Conservation (phyloP, 2,888 invertebrate species). For the Operophtera brumata region DNA sequence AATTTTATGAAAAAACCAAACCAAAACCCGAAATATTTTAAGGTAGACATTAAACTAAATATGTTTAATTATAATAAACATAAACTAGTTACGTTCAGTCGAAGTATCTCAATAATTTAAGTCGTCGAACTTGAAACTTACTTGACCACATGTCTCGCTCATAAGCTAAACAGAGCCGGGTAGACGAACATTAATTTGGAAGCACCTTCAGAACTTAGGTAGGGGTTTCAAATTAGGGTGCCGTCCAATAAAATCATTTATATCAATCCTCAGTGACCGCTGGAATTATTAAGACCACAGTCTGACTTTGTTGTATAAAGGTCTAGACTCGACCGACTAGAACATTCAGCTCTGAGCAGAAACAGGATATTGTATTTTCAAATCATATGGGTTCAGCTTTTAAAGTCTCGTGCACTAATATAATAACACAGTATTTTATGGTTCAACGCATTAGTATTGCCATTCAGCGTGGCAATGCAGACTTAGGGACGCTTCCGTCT, state of each 20-base stretch:
- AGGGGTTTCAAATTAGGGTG: slow-evolving; percentile 42
- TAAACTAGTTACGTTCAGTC: slow-evolving; percentile 2
- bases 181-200: slow-evolving; percentile 43
- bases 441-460: no score
- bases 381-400: no score
- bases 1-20: no score
- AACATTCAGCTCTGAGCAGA: background rate
- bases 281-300: slow-evolving; percentile 70
- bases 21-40: no score
- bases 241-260: slow-evolving; percentile 56
- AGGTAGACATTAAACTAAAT: no score
- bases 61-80: no score
- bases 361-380: background rate
- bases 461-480: no score
- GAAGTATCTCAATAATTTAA: slow-evolving; percentile 27
- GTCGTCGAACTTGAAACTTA: slow-evolving; percentile 27
- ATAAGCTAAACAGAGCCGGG: slow-evolving; percentile 27
- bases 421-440: no score
- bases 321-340: background rate
- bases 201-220: slow-evolving; percentile 40
- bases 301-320: slow-evolving; percentile 44
- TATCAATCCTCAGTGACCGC: slow-evolving; percentile 62
- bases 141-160: slow-evolving; percentile 33
- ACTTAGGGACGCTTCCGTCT: no score
- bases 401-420: no score